Base-by-base conservation (phyloP, 2,888 invertebrate genomes). In the Physocephala rufipes region DNA sequence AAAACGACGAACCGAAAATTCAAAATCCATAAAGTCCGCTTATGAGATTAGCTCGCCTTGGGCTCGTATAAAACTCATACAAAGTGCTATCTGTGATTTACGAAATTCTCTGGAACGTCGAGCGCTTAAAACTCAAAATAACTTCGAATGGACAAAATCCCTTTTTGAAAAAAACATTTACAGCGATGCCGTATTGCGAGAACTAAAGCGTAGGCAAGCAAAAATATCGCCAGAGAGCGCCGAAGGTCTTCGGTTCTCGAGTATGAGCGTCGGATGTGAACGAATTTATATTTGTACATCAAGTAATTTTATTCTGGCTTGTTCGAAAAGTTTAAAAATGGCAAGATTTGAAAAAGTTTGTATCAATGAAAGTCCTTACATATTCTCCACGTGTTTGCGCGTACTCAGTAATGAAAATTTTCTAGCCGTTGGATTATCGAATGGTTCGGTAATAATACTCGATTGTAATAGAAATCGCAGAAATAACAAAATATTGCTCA, bases 81-180 rank as follows among this genome's bases (percentile, higher is more conserved):
- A 86, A 75, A 85, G 83, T 58, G 76, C 81, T 19, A 80, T 81
- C 47, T 83, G 82, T 62, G 82, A 86, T 77, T 72, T 86, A 15
- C 79, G 82, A 0, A 78, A 78, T 2, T 82, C 82, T 67, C 67
- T 85, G 61, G 81, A 84, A 49, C 74, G 77, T 0, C 81, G 81
- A 21, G 53, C 77, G 1, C 64, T 78, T 0, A 79, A 78, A n/a
- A 73, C 73, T 0, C 79, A 81, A 64, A 82, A 80, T 21, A 79
- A 79, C 45, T 86, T 84, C 71, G 84, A 86, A 47, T 81, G 83
- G 76, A 86, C 83, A n/a, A 82, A 82, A 62, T 79, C 80, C 0
- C 79, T 84, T 67, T 86, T 86, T 63, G 83, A 86, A 77, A 83
- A 81, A 65, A 81, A 86, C 67, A 79, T 86, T 47, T 86, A 86